Conservation (phyloP, 2,888 invertebrate genomes). For the Argyresthia albistria region DNA sequence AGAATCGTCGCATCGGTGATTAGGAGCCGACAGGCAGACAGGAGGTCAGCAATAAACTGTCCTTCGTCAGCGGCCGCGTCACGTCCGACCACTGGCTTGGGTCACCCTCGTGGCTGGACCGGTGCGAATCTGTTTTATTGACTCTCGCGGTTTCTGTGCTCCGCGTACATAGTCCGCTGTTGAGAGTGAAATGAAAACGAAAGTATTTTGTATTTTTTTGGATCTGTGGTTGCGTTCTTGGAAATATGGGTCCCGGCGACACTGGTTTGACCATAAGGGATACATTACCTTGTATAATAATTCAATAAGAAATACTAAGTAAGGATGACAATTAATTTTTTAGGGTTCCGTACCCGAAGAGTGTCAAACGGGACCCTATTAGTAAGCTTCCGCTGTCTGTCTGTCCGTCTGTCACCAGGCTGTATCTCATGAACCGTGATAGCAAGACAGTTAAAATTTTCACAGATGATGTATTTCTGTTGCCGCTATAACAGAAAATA, state of each 20-base stretch:
- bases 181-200: slow-evolving; percentile 53
- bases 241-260: background rate
- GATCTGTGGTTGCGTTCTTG: background rate
- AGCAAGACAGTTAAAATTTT: too few relatives aligned
- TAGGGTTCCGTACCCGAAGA: too few relatives aligned
- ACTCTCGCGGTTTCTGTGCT: slow-evolving; percentile 60
- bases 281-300: too few relatives aligned
- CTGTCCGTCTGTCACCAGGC: too few relatives aligned
- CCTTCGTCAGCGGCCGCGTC: slow-evolving; percentile 65
- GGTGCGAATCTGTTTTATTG: slow-evolving; percentile 52
- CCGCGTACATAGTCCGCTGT: slow-evolving; percentile 54
- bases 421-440: too few relatives aligned
- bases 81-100: slow-evolving; percentile 41
- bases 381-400: too few relatives aligned
- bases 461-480: too few relatives aligned
- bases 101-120: slow-evolving; percentile 36
- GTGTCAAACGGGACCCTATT: too few relatives aligned
- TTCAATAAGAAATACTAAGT: too few relatives aligned
- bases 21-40: slow-evolving; percentile 58
- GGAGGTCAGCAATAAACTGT: slow-evolving; percentile 70
- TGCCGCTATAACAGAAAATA: too few relatives aligned
- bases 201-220: background rate
- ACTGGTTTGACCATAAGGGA: too few relatives aligned
- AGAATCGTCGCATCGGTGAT: slow-evolving; percentile 22
- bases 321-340: too few relatives aligned